Base-by-base conservation (phyloP, 2,113 vertebrate species). In the Eolophus roseicapilla region DNA sequence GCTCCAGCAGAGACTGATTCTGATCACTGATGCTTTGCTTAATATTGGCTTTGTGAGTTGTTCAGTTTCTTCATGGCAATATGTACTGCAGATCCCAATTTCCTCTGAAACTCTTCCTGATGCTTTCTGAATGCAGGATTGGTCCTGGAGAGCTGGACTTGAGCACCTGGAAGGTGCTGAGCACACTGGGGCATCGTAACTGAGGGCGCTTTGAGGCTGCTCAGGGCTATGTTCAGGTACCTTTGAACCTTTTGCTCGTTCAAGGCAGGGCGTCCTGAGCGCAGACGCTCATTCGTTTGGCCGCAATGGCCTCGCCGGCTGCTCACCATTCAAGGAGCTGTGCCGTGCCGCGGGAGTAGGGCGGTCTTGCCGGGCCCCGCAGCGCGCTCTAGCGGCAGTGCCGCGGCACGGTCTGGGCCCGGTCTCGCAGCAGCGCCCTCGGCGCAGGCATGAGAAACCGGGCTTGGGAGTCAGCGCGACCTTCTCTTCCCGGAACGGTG, bases 271-370 rank as follows among this genome's bases (percentile, higher is more conserved):
- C 5, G 33, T 27, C 47, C 20, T 8, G 37, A 20, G 21, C 13
- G 21, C 65, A 44, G 23, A 57, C 33, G 10, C 24, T 39, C 13
- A 2, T 44, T 52, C 43, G 13, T 5, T 24, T 28, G 14, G 16
- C 49, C 29, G 10, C 78, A 11, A 6, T 3, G 35, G 27, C 35
- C 55, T 44, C 23, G 70, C 20, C 21, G 5, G 0, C 33, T 11
- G 31, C 0, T 2, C 39, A 3, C 11, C 5, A 1, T 31, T 46
- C 15, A 1, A 53, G 74, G 20, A 23, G 73, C 37, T 18, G 41
- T 5, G 7, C 29, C 5, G 35, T 3, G 25, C 1, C 16, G 28
- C n/a, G 17, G 53, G 9, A 15, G 31, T 27, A 10, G 13, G 39
- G 17, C 33, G 6, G 13, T 24, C 21, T 33, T 15, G 69, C 21